A percentile compares a stretch with the other conserved stretches of the same genome.
phyloP scores from a whole-genome alignment of 2,888 invertebrate species.

The Mesoligia furuncula region DNA sequence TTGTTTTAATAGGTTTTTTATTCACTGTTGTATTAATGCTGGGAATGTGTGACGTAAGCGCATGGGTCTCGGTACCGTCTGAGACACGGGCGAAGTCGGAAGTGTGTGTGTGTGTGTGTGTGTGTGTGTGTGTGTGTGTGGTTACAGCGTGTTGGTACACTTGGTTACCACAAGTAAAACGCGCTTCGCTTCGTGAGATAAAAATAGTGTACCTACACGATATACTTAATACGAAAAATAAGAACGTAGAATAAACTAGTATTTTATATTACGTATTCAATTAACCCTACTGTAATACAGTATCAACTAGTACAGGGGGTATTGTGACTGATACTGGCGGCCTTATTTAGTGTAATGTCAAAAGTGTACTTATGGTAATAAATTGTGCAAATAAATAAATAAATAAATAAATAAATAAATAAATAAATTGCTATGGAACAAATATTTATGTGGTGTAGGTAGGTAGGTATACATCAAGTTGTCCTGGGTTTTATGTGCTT shows the following conservation, averaged over 20 bases:
- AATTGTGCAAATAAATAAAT: no score
- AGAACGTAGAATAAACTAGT: background rate
- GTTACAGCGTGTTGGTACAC: background rate
- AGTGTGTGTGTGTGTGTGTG: background rate
- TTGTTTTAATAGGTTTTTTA: constrained; percentile 22
- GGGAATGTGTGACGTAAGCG: no score
- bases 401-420: no score
- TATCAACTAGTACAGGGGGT: no score
- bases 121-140: no score
- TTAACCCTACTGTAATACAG: no score
- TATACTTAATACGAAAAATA: background rate
- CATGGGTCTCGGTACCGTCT: background rate
- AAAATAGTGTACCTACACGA: background rate
- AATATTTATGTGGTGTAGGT: background rate
- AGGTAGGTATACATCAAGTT: background rate
- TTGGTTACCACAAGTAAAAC: background rate
- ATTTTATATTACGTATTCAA: background rate
- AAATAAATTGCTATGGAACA: background rate
- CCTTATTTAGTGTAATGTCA: no score
- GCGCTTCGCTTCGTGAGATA: background rate
- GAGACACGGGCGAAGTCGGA: no score
- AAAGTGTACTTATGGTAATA: no score
- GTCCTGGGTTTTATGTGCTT: background rate
- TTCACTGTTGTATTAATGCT: background rate
- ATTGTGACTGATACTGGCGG: no score